Evolutionary conservation across 2,113 vertebrate species (phyloP).

Genomic region (Polyodon spathula): DNA sequence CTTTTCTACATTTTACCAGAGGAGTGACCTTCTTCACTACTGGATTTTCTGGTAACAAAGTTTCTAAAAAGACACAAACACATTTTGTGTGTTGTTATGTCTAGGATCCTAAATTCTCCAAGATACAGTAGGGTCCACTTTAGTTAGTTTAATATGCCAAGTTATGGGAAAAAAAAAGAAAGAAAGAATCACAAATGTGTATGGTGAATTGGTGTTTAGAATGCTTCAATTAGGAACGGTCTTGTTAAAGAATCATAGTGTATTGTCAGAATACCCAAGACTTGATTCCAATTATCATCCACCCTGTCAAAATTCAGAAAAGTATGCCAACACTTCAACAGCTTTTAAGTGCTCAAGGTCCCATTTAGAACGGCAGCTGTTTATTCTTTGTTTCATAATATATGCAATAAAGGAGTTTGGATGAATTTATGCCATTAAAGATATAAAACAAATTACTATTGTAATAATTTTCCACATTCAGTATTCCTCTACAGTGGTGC

Average conservation of each 20-base stretch:
- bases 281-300: background rate
- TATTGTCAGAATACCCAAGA: slow-evolving; percentile 14
- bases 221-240: slow-evolving; percentile 9
- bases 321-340: background rate
- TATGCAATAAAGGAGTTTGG: slow-evolving; percentile 41
- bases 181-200: background rate
- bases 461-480: slow-evolving; percentile 49
- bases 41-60: too few relatives aligned
- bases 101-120: too few relatives aligned
- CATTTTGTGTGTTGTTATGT: too few relatives aligned
- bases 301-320: background rate
- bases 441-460: slow-evolving; percentile 58
- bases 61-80: too few relatives aligned
- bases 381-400: slow-evolving; percentile 44
- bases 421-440: slow-evolving; percentile 39
- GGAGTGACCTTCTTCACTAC: too few relatives aligned
- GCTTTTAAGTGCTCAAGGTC: slow-evolving; percentile 3
- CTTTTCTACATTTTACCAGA: too few relatives aligned
- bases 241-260: background rate
- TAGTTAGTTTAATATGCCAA: too few relatives aligned
- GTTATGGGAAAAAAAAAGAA: too few relatives aligned
- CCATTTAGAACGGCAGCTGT: slow-evolving; percentile 45
- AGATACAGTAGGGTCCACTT: too few relatives aligned
- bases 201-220: background rate
- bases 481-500: slow-evolving; percentile 50